Base-by-base conservation (phyloP, 2,113 vertebrate species). In the Gnathochromis pfefferi region DNA sequence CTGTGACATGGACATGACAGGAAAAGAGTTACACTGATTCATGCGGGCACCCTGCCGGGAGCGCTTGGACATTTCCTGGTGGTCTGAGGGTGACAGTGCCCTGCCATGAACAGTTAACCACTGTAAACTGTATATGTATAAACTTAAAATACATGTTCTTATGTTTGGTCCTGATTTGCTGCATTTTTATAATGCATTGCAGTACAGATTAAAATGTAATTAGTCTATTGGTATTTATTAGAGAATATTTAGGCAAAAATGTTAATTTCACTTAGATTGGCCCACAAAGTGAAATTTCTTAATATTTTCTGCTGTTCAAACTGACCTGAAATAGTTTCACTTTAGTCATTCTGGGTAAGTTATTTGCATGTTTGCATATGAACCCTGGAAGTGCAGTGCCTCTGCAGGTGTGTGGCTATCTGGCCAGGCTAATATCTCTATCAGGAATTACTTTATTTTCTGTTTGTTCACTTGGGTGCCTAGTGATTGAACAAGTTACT, bases 11-110 rank as follows among this genome's bases (percentile, higher is more conserved):
- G 73, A 78, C 45, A 78, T 49, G 70, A 78, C 45, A 33, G 45
- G 45, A 78, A 78, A 51, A 33, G 26, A 78, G 26, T 33, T 28
- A 33, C 17, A 33, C 4, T 6, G 17, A 78, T 51, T 2, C 73
- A n/a, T 0, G 7, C 17, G 1, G 70, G 70, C 70, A 33, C 0
- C 73, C 26, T 19, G 45, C 28, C 1, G 7, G 0, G 26, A 78
- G 73, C 2, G 16, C 26, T 2, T 26, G 10, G 3, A 51, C 45
- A 1, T 78, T 51, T 51, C 73, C 73, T 13, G 45, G 26, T 78
- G 26, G 73, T 33, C 10, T 78, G 45, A 78, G 17, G 45, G 26
- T 51, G 14, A 47, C 26, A 9, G 45, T 33, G 17, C 7, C 45
- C 45, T 33, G 73, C 5, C 3, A 51, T 13, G 0, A 78, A 0